Evolutionary conservation across 2,888 invertebrate species (phyloP), one percentile per base, ranked within the genome.

Genomic region (Globia sparganii): DNA sequence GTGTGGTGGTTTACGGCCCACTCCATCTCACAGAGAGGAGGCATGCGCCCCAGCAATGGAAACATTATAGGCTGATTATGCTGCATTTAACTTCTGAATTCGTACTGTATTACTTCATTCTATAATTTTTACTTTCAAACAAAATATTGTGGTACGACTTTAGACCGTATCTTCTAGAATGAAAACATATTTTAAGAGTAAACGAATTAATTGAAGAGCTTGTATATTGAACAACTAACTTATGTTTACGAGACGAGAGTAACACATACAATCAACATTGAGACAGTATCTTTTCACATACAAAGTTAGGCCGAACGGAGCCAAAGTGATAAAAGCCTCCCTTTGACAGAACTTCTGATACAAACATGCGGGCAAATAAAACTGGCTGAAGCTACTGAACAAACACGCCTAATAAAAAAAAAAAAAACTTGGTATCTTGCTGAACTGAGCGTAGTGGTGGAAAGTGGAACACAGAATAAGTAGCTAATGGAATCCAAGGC

Each of bases 341-440:
- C 43, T 70, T 61, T 68, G 77, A 76, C 73, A 68, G 34, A 76
- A 61, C 77, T 66, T 76, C 68, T 80, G 70, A 68, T 72, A 72
- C 69, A 67, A 76, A 78, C 69, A 86, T 86, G 75, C 85, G 81
- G 85, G 85, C 25, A 77, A 77, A 81, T 67, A 78, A 72, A 84
- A 79, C 64, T 61, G 53, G n/a, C 49, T 61, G 34, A 64, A 71
- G n/a, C 61, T 68, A 71, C 58, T 61, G 46, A 76, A 78, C 66
- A 75, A 75, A 58, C 28, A 72, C 34, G 49, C 18, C 37, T 49
- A 49, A 74, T 71, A 86, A 81, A 86, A 83, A 78, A 80, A 77
- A 86, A 81, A 86, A 83, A 78, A 80, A 77, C 70, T 72, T 66
- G 65, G 66, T 71, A 70, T 69, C 71, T 83, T 75, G 66, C 77